Conservation (phyloP, 2,797 vertebrate genomes). For the Chrysocyon brachyurus region DNA sequence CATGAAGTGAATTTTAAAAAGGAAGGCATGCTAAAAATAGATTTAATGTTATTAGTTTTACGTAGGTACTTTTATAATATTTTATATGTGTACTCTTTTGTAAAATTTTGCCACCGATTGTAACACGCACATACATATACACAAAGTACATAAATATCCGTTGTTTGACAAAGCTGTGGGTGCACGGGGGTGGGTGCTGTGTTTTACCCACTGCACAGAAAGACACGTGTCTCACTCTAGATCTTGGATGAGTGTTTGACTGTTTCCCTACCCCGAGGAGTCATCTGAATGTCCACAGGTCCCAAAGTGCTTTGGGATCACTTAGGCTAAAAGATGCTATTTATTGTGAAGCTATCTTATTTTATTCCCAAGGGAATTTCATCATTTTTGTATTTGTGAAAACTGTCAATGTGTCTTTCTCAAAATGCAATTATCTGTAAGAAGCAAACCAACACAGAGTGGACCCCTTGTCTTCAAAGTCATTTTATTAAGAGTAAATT, state of each 20-base stretch:
- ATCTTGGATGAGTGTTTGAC: background rate
- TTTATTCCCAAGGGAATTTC: slow-evolving; percentile 74
- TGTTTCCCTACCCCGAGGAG: background rate
- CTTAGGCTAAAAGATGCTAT: slow-evolving; percentile 77
- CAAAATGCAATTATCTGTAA: slow-evolving; percentile 85
- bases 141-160: background rate
- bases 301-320: slow-evolving; percentile 70
- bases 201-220: background rate
- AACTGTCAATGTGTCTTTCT: slow-evolving; percentile 84
- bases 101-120: background rate
- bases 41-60: background rate
- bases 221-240: background rate
- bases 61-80: background rate
- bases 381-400: slow-evolving; percentile 74
- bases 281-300: slow-evolving; percentile 34
- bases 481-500: slow-evolving; percentile 89
- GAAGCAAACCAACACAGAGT: slow-evolving; percentile 83
- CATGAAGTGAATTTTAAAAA: background rate
- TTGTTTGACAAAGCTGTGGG: background rate
- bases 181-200: background rate
- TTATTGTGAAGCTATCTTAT: slow-evolving; percentile 77
- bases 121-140: background rate
- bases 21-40: background rate
- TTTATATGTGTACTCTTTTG: background rate
- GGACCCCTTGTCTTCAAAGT: slow-evolving; percentile 86